phyloP scores from a whole-genome alignment of 1,140 invertebrate genomes.

The Pygmarrhopalites habei region DNA sequence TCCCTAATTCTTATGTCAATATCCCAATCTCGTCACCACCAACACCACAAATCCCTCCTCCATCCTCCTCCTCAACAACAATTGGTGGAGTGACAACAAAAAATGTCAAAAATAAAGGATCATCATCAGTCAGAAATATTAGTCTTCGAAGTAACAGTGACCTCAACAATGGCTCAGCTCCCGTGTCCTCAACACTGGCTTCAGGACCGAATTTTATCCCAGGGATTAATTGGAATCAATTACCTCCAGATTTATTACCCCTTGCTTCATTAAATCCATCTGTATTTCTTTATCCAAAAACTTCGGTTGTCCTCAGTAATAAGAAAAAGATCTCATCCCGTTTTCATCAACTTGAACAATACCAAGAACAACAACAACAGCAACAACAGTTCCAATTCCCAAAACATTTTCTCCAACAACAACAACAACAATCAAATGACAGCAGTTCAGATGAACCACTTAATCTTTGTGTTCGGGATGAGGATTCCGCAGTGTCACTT shows the following conservation, averaged over 20 bases:
- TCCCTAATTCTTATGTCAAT: slow-evolving; percentile 31
- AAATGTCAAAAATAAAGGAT: slow-evolving; percentile 15
- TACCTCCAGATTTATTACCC: slow-evolving; percentile 1
- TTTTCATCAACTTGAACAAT: background rate
- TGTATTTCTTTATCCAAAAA: slow-evolving; percentile 1
- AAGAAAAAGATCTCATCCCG: slow-evolving; percentile 19
- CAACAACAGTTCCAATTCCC: slow-evolving; percentile 1
- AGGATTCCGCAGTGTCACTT: background rate
- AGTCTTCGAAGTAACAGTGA: too few relatives aligned
- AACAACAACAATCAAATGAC: too few relatives aligned
- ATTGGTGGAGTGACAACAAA: background rate
- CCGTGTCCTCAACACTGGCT: too few relatives aligned
- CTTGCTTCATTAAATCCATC: background rate
- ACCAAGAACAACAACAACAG: background rate
- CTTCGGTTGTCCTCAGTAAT: too few relatives aligned
- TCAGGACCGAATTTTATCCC: background rate
- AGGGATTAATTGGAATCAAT: background rate
- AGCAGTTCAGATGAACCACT: slow-evolving; percentile 13
- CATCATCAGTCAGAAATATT: background rate
- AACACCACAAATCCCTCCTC: background rate
- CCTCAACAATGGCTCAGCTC: background rate
- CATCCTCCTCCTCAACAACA: too few relatives aligned
- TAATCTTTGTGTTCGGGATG: slow-evolving; percentile 18
- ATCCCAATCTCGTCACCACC: slow-evolving; percentile 16
- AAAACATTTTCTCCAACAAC: too few relatives aligned